Percentiles rank a stretch among this genome's conserved stretches.
Evolutionary conservation across 2,113 vertebrate genomes (phyloP).

Genomic region (Neolamprologus falcicula): DNA sequence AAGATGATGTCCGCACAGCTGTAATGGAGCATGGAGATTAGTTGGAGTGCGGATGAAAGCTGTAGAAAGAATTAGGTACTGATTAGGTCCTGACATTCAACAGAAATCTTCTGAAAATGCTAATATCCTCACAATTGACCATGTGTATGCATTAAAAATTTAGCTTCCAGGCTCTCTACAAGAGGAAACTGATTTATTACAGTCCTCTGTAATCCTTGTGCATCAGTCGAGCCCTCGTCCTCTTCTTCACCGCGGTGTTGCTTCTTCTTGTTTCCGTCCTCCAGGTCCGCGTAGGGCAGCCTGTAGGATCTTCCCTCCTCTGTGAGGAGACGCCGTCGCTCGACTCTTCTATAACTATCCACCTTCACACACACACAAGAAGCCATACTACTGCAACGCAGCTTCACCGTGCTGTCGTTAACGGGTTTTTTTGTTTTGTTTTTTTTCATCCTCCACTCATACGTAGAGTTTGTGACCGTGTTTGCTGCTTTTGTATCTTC

Average conservation of each 20-base stretch:
- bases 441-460: not conserved
- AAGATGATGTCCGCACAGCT: not conserved
- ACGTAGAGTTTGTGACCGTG: not conserved
- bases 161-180: not conserved
- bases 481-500: not conserved
- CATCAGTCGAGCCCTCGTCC: not conserved
- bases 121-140: not conserved
- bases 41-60: not conserved
- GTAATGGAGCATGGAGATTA: not conserved
- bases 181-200: not conserved
- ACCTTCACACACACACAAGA: constrained; percentile 54
- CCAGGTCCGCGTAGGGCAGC: constrained; percentile 45
- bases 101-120: not conserved
- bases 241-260: not conserved
- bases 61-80: not conserved
- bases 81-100: not conserved
- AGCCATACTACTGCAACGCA: constrained; percentile 84
- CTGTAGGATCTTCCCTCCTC: constrained; percentile 89
- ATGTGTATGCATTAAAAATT: not conserved
- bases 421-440: not conserved
- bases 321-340: constrained; percentile 86
- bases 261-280: not conserved
- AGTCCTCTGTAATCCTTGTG: not conserved
- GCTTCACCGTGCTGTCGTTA: constrained; percentile 27
- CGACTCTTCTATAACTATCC: constrained; percentile 67